phyloP scores from a whole-genome alignment of 2,113 vertebrate genomes.

The Numenius arquata region DNA sequence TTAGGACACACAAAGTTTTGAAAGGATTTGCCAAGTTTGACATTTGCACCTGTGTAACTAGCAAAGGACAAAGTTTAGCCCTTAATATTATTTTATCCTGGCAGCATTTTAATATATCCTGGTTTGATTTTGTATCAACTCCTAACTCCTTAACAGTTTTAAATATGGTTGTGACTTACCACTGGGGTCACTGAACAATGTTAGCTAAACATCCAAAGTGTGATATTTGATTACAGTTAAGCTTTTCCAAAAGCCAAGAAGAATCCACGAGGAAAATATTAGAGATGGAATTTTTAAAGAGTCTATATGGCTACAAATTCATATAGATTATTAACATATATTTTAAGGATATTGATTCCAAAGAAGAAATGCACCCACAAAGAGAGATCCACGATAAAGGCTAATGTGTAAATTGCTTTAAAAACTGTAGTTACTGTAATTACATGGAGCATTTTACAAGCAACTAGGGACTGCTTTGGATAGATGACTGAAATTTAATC shows the following conservation, averaged over 20 bases:
- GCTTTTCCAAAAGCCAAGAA: constrained; percentile 70
- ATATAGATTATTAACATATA: constrained; percentile 70
- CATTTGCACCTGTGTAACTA: constrained; percentile 27
- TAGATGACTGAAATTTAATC: constrained; percentile 81
- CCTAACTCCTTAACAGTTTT: constrained; percentile 61
- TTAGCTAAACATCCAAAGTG: constrained; percentile 63
- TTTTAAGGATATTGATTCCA: constrained; percentile 76
- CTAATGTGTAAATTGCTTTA: constrained; percentile 78
- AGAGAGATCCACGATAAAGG: constrained; percentile 71
- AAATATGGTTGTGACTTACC: constrained; percentile 59
- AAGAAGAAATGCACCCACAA: constrained; percentile 71
- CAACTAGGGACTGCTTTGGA: constrained; percentile 75
- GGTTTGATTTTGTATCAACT: constrained; percentile 51
- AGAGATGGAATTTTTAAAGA: constrained; percentile 67
- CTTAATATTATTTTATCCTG: constrained; percentile 47
- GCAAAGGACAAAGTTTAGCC: constrained; percentile 47
- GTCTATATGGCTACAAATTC: constrained; percentile 65
- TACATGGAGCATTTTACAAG: constrained; percentile 80
- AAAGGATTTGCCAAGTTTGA: constrained; percentile 48
- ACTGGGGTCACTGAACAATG: constrained; percentile 46
- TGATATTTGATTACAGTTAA: constrained; percentile 74
- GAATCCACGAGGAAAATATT: constrained; percentile 60
- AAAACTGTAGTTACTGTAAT: constrained; percentile 79
- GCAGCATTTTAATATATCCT: constrained; percentile 28
- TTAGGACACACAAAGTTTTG: constrained; percentile 13